Conservation (phyloP, 2,888 invertebrate species). For the Nycteola revayana region DNA sequence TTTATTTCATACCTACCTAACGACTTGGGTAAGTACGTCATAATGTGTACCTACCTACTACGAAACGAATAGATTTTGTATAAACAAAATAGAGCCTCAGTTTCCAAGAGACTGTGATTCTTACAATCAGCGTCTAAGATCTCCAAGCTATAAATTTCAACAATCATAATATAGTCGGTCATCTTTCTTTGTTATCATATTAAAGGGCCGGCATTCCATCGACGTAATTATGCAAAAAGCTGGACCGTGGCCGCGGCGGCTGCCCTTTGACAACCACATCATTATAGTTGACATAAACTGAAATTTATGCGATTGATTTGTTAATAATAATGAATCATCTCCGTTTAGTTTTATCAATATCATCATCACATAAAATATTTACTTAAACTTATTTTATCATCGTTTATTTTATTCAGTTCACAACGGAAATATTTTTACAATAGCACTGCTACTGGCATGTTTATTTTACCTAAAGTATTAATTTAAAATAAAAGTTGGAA, state of each 20-base stretch:
- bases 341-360: no score
- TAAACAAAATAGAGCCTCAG: slow-evolving; percentile 15
- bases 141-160: slow-evolving; percentile 34
- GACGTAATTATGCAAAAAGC: slow-evolving; percentile 79
- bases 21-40: no score
- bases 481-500: slow-evolving; percentile 20
- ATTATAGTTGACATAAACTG: slow-evolving; percentile 77
- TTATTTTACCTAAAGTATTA: slow-evolving; percentile 3
- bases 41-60: no score
- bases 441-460: no score
- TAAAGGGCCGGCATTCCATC: slow-evolving; percentile 73
- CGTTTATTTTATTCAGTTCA: no score
- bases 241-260: slow-evolving; percentile 73
- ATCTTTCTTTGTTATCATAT: slow-evolving; percentile 80
- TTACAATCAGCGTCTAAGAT: slow-evolving; percentile 50
- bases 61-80: no score
- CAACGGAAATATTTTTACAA: no score
- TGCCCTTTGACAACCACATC: slow-evolving; percentile 73
- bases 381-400: no score
- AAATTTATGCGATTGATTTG: slow-evolving; percentile 75
- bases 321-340: slow-evolving; percentile 67
- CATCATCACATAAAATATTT: no score
- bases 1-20: no score
- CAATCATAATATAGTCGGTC: slow-evolving; percentile 63
- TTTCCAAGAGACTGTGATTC: slow-evolving; percentile 38